A percentile compares a stretch with the other conserved stretches of the same genome.
These are phyloP conservation scores for Candoia aspera DNA, from an alignment of 2,113 vertebrate species.

Conservation along the genomic window DNA sequence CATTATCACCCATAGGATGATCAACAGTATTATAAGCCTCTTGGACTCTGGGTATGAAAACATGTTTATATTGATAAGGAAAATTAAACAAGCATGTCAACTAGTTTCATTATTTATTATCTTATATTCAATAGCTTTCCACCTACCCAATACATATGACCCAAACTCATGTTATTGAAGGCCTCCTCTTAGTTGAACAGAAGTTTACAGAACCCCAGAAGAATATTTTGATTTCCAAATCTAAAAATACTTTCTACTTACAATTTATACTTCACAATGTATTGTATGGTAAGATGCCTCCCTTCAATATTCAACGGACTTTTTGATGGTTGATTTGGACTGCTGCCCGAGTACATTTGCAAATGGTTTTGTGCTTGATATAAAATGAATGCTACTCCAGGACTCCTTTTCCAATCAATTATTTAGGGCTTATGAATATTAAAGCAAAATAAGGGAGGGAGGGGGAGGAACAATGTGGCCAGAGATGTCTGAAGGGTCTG, in stretches of 20 bases:
- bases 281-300: conserved; percentile 54
- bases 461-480: conserved; percentile 54
- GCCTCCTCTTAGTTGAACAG: conserved; percentile 40
- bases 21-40: neutral
- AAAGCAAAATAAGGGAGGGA: conserved; percentile 68
- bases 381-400: conserved; percentile 72
- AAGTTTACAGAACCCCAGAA: conserved; percentile 29
- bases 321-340: conserved; percentile 70
- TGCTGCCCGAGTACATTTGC: conserved; percentile 70
- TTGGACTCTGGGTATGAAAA: neutral
- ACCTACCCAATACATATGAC: neutral
- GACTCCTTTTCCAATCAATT: conserved; percentile 74
- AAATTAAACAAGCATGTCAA: neutral
- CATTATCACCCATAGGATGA: neutral
- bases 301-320: conserved; percentile 63
- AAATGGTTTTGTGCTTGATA: conserved; percentile 72
- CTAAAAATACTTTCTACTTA: conserved; percentile 48
- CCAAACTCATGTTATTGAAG: neutral
- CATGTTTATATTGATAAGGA: neutral
- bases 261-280: conserved; percentile 52
- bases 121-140: neutral
- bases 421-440: conserved; percentile 77
- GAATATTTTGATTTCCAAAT: conserved; percentile 35
- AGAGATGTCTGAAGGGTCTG: neutral
- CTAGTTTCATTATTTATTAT: neutral